These are phyloP conservation scores for Ophioderma brevispina DNA, from an alignment of 35 echinoderm and acorn worm genomes.

Conservation along the genomic window DNA sequence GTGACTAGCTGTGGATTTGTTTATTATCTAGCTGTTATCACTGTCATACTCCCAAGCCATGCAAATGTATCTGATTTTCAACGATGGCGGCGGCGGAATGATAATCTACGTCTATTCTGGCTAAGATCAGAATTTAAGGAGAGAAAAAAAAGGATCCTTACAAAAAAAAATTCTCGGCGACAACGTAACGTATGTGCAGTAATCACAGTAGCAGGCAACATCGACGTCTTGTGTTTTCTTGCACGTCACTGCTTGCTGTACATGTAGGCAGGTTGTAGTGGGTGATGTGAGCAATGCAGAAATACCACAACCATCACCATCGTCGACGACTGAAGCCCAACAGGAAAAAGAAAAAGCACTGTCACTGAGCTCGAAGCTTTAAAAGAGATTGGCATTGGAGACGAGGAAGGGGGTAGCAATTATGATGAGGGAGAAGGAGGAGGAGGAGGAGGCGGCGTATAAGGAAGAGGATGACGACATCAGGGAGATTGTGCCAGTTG, in stretches of 20 bases:
- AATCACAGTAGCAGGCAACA: not conserved
- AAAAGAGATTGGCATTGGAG: not conserved
- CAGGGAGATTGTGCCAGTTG: not conserved
- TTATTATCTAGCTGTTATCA: not conserved
- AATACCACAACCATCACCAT: not conserved
- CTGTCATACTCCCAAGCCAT: too few relatives aligned
- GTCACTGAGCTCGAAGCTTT: too few relatives aligned
- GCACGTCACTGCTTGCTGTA: not conserved
- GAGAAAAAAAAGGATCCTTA: too few relatives aligned
- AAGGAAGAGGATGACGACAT: not conserved
- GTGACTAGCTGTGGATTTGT: not conserved
- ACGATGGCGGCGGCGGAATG: not conserved
- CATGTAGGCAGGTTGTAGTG: not conserved
- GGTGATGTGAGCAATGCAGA: not conserved
- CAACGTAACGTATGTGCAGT: too few relatives aligned
- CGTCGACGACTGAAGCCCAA: not conserved
- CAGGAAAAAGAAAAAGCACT: not conserved
- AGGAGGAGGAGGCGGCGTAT: not conserved
- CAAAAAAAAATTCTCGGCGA: too few relatives aligned
- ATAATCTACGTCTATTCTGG: not conserved
- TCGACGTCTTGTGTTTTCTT: not conserved
- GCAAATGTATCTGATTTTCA: not conserved
- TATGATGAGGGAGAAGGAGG: not conserved
- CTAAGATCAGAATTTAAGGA: too few relatives aligned
- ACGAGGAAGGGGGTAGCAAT: not conserved